Evolutionary conservation across 1,140 invertebrate species (phyloP), one percentile per base, ranked within the genome.

Genomic region (Samia ricini): DNA sequence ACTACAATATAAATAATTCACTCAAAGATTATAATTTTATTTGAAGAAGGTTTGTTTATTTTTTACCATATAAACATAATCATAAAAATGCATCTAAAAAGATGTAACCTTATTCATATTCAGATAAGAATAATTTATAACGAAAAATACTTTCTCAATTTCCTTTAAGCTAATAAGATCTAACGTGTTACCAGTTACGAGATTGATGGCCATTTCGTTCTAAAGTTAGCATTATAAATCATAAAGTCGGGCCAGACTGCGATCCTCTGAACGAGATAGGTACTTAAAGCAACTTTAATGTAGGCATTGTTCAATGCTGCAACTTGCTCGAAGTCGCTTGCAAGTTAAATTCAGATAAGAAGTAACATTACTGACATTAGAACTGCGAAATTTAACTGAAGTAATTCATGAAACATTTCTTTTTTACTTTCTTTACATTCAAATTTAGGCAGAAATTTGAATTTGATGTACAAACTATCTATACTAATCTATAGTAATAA

Each of bases 241-340:
- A 68, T 65, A 68, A 70, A 74, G 65, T 74, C 68, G 60, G 60
- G 36, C 60, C 18, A 12, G 29, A 64, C 55, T 65, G 33, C 42
- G 60, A 60, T 55, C 54, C 24, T 24, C 20, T 8, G 56, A 12
- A 29, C 57, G 48, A 68, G 71, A 70, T 72, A 68, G 68, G 65
- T 68, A 74, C 68, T 74, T 74, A 60, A 74, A 74, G 29, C 66
- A 56, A 70, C 64, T 74, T 74, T 70, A 64, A 66, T 66, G 58
- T 70, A 70, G 33, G 7, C 33, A 42, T 57, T 68, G 64, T 63
- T 60, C 63, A 58, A 60, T 63, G 63, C 49, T 61, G 56, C 65
- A 59, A 74, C 56, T 65, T 52, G 18, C 52, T 29, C 12, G 52
- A 65, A 74, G 55, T 74, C 68, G 60, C 63, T 65, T 68, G 57